Percentiles rank a stretch among this genome's conserved stretches.
Conservation (phyloP, 2,888 invertebrate species). For the Tubulanus polymorphus region DNA sequence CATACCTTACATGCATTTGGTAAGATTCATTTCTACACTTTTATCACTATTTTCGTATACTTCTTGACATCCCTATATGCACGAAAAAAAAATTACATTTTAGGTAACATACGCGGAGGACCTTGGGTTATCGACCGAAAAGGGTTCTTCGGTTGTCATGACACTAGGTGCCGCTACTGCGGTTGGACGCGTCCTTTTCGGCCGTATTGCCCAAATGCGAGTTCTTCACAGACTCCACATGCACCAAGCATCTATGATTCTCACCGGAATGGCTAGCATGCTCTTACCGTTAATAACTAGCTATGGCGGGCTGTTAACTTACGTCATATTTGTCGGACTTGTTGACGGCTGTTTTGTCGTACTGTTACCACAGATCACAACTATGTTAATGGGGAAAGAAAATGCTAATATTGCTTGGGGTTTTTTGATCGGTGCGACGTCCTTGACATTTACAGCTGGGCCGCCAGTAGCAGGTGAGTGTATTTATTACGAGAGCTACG, state of each 20-base stretch:
- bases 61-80: too few species aligned
- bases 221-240: conserved; percentile 32
- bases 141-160: conserved; percentile 32
- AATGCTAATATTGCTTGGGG: conserved; percentile 38
- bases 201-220: conserved; percentile 31
- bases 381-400: conserved; percentile 28
- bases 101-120: conserved; percentile 37
- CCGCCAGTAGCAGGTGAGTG: conserved; percentile 37
- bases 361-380: conserved; percentile 32
- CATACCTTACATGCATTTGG: conserved; percentile 40
- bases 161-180: conserved; percentile 34
- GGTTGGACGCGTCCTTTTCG: conserved; percentile 32
- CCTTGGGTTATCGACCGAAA: conserved; percentile 26
- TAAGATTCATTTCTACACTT: conserved; percentile 19
- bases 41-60: too few species aligned
- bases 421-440: conserved; percentile 30
- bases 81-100: too few species aligned
- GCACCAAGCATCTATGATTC: conserved; percentile 39
- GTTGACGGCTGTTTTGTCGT: conserved; percentile 42
- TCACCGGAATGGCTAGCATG: conserved; percentile 34
- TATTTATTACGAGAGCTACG: too few species aligned
- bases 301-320: conserved; percentile 25
- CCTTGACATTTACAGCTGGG: conserved; percentile 36
- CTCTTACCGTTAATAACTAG: conserved; percentile 32
- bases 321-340: conserved; percentile 28